Base-by-base conservation (phyloP, 2,888 invertebrate genomes). In the Alitta virens region DNA sequence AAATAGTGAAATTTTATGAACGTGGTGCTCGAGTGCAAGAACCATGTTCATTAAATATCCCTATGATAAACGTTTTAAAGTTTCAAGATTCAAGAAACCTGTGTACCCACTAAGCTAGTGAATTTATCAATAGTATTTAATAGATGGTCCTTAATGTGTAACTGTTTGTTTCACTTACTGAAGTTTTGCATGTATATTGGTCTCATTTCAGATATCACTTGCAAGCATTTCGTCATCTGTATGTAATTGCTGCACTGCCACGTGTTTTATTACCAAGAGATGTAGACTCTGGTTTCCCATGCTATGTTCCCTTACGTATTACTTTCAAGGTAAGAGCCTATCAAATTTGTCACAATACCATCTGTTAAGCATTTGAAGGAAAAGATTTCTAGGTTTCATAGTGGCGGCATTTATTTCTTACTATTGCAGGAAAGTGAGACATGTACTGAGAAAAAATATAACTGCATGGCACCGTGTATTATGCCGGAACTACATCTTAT, bases 141-240 rank as follows among this genome's bases (percentile, higher is more conserved):
- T n/a, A n/a, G n/a, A n/a, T n/a, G n/a, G n/a, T n/a, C n/a, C n/a
- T n/a, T n/a, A n/a, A n/a, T n/a, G n/a, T n/a, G n/a, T n/a, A n/a
- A n/a, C n/a, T n/a, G n/a, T n/a, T n/a, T n/a, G n/a, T n/a, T n/a
- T n/a, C n/a, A n/a, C n/a, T n/a, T n/a, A n/a, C n/a, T n/a, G n/a
- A n/a, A n/a, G n/a, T n/a, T n/a, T n/a, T n/a, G n/a, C n/a, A n/a
- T n/a, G n/a, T n/a, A n/a, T n/a, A n/a, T n/a, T n/a, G n/a, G n/a
- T n/a, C n/a, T n/a, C n/a, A n/a, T 78, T 82, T 14, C 77, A 94
- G 94, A 70, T 96, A 96, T 79, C 98, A 99, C 81, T 85, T 99
- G 61, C 98, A 99, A 86, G 97, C 98, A 0, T 90, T 99, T 76
- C 86, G 98, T 1, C 98, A 99, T 82, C 85, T 99, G 24, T 99